These are phyloP conservation scores for Holothuria glaberrima DNA, from an alignment of 35 echinoderm and acorn worm genomes.

Conservation along the genomic window DNA sequence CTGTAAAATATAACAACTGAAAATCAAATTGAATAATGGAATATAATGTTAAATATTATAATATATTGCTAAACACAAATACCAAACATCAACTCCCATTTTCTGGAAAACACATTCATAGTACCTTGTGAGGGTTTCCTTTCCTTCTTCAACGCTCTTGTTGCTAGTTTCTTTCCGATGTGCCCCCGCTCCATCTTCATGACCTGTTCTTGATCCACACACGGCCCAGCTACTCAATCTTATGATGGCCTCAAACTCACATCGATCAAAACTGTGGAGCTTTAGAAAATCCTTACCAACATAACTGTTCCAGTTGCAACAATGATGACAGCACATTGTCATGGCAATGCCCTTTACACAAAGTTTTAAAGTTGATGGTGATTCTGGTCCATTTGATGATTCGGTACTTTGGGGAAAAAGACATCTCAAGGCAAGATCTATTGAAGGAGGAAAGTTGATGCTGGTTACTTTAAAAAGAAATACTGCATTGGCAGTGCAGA, in stretches of 20 bases:
- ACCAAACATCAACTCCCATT: no score
- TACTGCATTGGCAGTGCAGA: no score
- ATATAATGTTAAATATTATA: no score
- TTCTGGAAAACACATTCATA: no score
- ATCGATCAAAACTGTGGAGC: slow-evolving; percentile 38
- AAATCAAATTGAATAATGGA: no score
- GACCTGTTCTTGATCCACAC: slow-evolving; percentile 60
- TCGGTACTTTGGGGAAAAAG: not conserved
- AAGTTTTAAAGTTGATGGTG: not conserved
- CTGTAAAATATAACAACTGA: no score
- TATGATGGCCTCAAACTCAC: slow-evolving; percentile 67
- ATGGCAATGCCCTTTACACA: slow-evolving; percentile 63
- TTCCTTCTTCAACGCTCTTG: not conserved
- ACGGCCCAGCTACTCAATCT: slow-evolving; percentile 83
- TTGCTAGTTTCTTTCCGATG: not conserved
- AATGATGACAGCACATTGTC: slow-evolving; percentile 86
- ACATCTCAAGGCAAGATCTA: slow-evolving; percentile 40
- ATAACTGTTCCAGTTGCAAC: slow-evolving; percentile 74
- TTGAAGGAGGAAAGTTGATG: not conserved
- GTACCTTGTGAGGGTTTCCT: slow-evolving; percentile 51
- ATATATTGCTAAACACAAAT: no score
- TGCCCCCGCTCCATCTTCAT: not conserved
- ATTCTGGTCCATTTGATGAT: no score
- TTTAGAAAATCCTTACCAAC: slow-evolving; percentile 73
- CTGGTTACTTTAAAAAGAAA: no score